phyloP scores from a whole-genome alignment of 2,888 invertebrate species.

The Dasysyrphus tricinctus region DNA sequence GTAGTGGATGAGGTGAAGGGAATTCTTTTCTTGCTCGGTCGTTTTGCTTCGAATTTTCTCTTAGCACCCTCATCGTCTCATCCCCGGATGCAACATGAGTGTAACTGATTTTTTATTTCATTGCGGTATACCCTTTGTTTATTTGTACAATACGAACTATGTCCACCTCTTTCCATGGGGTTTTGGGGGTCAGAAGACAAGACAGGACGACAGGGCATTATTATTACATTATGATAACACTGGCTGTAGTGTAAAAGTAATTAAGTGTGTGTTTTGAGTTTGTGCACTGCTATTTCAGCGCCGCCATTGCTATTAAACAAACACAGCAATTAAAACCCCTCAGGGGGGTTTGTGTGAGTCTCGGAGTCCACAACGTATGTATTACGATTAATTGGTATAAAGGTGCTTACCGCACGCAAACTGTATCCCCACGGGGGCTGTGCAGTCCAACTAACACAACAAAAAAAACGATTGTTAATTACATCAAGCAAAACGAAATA shows the following conservation, averaged over 20 bases:
- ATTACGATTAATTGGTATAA: slow-evolving; percentile 19
- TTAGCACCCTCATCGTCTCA: neutral
- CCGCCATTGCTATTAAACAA: slow-evolving; percentile 32
- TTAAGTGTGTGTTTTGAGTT: slow-evolving; percentile 53
- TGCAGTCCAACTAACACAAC: slow-evolving; percentile 11
- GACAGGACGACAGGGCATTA: slow-evolving; percentile 51
- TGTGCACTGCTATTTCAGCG: slow-evolving; percentile 7
- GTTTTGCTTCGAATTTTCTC: slow-evolving; percentile 33
- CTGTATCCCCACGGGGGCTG: neutral
- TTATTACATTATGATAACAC: slow-evolving; percentile 64
- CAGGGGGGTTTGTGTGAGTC: neutral
- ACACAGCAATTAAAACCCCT: slow-evolving; percentile 46
- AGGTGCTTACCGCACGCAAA: slow-evolving; percentile 28
- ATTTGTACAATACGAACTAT: slow-evolving; percentile 47
- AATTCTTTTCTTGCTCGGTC: slow-evolving; percentile 37
- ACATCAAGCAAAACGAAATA: slow-evolving; percentile 38
- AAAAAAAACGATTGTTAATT: slow-evolving; percentile 44
- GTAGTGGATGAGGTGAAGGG: neutral
- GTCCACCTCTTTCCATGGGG: neutral
- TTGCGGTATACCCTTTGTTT: slow-evolving; percentile 46
- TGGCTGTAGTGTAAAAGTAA: slow-evolving; percentile 61
- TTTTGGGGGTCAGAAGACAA: neutral
- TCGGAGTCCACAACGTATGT: slow-evolving; percentile 8
- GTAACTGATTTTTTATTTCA: slow-evolving; percentile 14
- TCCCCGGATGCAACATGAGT: slow-evolving; percentile 40